Base-by-base conservation (phyloP, 2,113 vertebrate species). In the Sinocyclocheilus grahami region DNA sequence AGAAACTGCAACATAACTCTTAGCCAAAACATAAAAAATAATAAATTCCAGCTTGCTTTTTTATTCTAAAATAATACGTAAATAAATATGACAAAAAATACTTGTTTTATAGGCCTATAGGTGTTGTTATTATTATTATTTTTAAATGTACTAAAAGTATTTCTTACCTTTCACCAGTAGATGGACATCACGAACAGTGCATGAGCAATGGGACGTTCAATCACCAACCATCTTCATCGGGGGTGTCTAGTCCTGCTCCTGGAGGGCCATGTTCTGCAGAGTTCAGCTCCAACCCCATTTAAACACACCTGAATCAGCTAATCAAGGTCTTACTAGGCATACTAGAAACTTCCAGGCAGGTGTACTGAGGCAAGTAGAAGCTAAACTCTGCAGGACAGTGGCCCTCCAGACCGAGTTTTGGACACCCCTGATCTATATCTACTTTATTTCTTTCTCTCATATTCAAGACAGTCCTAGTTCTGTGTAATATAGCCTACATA, bases 141-240 rank as follows among this genome's bases (percentile, higher is more conserved):
- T n/a, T n/a, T 30, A 30, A 30, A 24, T 39, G 30, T 62, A 3
- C 30, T 62, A 62, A 80, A 81, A 81, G 39, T 10, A 30, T 22
- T 37, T 69, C 27, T 30, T 30, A 82, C 0, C 11, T 27, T 53
- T 22, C 42, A 53, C 80, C 80, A 82, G 80, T 65, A 82, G 80
- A 82, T 82, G 80, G 80, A 10, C 80, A 71, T 53, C 63, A 53
- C 53, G 60, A 69, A 27, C 63, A 69, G 69, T 3, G n/a, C 60
- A 48, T 5, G 60, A 80, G 3, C 22, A 42, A 60, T 37, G 53
- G 30, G 4, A 60, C 10, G 22, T 58, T 27, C 18, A 27, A 8
- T 20, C 55, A 55, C 14, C 16, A 22, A 58, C 18, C 18, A 58
- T 60, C 58, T n/a, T 10, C 7, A 60, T 60, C 8, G 3, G 20